Evolutionary conservation across 1,140 invertebrate species (phyloP).

Genomic region (Oryzaephilus surinamensis): DNA sequence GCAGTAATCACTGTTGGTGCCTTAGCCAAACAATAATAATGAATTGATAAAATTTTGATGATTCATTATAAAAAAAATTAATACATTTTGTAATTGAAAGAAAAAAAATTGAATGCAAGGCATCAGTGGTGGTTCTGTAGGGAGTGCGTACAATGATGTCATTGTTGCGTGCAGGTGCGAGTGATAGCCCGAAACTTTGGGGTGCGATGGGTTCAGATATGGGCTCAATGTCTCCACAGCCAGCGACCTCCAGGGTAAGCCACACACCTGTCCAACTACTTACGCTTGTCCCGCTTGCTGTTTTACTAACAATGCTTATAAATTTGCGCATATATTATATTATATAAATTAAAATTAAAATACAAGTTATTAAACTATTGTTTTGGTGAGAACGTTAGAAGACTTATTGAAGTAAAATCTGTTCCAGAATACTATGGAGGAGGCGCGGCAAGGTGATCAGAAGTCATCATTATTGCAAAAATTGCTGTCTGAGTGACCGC

Average conservation of each 20-base stretch:
- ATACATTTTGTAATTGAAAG: neutral
- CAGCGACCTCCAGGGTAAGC: slow-evolving; percentile 50
- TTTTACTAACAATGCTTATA: slow-evolving; percentile 20
- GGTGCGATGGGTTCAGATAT: slow-evolving; percentile 38
- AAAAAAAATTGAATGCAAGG: slow-evolving; percentile 3
- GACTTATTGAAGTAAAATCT: neutral
- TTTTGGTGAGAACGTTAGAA: too few relatives aligned
- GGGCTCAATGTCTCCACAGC: slow-evolving; percentile 39
- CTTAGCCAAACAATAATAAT: neutral
- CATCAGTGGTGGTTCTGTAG: slow-evolving; percentile 26
- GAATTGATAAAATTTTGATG: neutral
- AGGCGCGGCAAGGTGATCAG: slow-evolving; percentile 52
- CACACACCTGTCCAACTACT: slow-evolving; percentile 26
- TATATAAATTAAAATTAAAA: neutral
- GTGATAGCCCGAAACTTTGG: slow-evolving; percentile 42
- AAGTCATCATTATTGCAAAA: slow-evolving; percentile 67
- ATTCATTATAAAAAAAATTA: neutral
- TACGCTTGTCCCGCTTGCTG: slow-evolving; percentile 22
- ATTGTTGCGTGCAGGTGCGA: slow-evolving; percentile 38
- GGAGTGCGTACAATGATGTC: slow-evolving; percentile 36
- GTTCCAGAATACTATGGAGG: slow-evolving; percentile 65
- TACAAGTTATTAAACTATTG: too few relatives aligned
- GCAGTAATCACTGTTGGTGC: slow-evolving; percentile 10
- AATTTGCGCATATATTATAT: slow-evolving; percentile 5
- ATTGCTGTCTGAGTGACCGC: slow-evolving; percentile 60